phyloP scores from a whole-genome alignment of 2,888 invertebrate genomes.

The Phragmatobia fuliginosa region DNA sequence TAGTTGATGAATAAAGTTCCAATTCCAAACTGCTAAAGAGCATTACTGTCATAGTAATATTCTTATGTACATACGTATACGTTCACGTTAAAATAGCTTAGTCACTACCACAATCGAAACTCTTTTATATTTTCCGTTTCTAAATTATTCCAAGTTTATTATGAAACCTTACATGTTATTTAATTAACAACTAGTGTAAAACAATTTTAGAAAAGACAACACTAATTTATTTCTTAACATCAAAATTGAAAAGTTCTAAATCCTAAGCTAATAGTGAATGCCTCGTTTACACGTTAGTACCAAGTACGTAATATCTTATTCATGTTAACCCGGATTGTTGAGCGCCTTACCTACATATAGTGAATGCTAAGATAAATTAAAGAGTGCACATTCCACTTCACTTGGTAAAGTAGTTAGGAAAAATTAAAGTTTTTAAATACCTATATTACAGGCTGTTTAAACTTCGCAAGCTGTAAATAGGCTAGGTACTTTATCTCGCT shows the following conservation, averaged over 20 bases:
- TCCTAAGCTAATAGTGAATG: neutral
- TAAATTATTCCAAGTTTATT: no score
- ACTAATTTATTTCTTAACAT: neutral
- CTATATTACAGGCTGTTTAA: neutral
- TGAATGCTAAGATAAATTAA: neutral
- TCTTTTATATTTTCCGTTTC: no score
- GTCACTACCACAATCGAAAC: neutral
- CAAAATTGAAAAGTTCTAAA: neutral
- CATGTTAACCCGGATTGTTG: neutral
- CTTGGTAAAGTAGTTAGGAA: neutral
- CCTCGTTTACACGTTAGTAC: neutral
- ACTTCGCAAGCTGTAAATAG: neutral
- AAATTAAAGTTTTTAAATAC: neutral
- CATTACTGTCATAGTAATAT: no score
- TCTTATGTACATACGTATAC: no score
- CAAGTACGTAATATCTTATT: neutral
- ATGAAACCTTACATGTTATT: neutral
- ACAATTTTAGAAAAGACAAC: neutral
- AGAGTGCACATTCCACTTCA: neutral
- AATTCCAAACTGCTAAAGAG: no score
- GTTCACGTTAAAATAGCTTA: no score
- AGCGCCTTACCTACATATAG: neutral
- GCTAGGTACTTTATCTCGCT: neutral
- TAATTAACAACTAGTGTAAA: neutral
- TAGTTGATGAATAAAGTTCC: neutral